Evolutionary conservation across 2,797 vertebrate species (phyloP), one percentile per base, ranked within the genome.

Genomic region (Brachyrhaphis roseni): DNA sequence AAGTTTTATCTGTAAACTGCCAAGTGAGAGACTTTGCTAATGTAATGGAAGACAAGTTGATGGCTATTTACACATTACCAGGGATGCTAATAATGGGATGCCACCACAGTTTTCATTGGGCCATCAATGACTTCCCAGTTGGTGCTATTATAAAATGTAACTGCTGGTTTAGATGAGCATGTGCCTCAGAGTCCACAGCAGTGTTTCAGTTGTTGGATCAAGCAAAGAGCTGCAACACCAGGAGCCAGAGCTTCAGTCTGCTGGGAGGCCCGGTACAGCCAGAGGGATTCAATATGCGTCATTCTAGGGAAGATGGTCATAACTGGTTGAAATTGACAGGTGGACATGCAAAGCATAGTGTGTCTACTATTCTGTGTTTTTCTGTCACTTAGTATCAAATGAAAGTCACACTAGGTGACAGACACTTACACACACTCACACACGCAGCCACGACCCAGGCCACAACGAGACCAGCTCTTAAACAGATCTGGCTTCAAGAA

Each of bases 131-230:
- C 85, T 86, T 93, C 84, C 88, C 90, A 87, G 80, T 85, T 90
- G 88, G 86, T 4, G 78, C 80, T 89, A 82, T 91, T 93, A 88
- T 93, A 88, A 91, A 93, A 91, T 84, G 89, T 87, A 90, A 82
- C 84, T 74, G 77, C 81, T 84, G 76, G 82, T 84, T 92, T 91
- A 91, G 82, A 91, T 87, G 75, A 84, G 82, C 79, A 70, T 71
- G 77, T 89, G 86, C 74, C 87, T 89, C 88, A 86, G 89, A 84
- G 82, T 88, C 75, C 62, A 84, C 80, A 62, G 70, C 75, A 84
- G 82, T 66, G 83, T 86, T 85, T 85, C 86, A 86, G 83, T 26
- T 86, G 81, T 74, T 57, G 79, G 79, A 78, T 88, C 81, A 86
- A 82, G 85, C 78, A 84, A 89, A 84, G 85, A 90, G 75, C 86